A percentile compares a stretch with the other conserved stretches of the same genome.
phyloP scores from a whole-genome alignment of 2,888 invertebrate species.

The Conops quadrifasciatus region DNA sequence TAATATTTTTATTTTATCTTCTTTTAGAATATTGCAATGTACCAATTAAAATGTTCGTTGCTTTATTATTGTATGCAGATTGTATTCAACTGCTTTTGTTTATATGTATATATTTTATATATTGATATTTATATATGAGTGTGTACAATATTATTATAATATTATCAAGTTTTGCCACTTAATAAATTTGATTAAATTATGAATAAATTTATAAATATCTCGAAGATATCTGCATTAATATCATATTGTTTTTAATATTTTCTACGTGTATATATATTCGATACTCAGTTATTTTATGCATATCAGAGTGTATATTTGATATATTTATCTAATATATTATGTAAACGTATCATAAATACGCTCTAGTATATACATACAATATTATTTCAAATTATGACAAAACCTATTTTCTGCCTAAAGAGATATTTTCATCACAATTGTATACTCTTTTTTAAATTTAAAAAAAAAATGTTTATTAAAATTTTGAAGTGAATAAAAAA shows the following conservation, averaged over 20 bases:
- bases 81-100: constrained; percentile 34
- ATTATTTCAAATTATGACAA: constrained; percentile 28
- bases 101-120: no score
- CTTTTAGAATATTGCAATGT: neutral
- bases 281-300: constrained; percentile 8
- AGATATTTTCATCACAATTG: constrained; percentile 47
- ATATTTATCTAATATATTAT: constrained; percentile 23
- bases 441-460: constrained; percentile 13
- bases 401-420: constrained; percentile 35
- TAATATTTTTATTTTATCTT: constrained; percentile 34
- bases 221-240: no score
- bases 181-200: no score
- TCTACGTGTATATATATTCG: constrained; percentile 1
- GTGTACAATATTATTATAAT: constrained; percentile 10
- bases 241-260: no score
- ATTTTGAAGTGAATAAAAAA: neutral
- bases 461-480: neutral
- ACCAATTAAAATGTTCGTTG: constrained; percentile 37
- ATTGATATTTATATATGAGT: neutral
- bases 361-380: constrained; percentile 19
- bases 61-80: constrained; percentile 39
- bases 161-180: neutral
- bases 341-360: neutral
- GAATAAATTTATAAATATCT: no score
- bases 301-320: constrained; percentile 34